These are phyloP conservation scores for Anser brachyrhynchus DNA, from an alignment of 2,113 vertebrate species.

Conservation along the genomic window DNA sequence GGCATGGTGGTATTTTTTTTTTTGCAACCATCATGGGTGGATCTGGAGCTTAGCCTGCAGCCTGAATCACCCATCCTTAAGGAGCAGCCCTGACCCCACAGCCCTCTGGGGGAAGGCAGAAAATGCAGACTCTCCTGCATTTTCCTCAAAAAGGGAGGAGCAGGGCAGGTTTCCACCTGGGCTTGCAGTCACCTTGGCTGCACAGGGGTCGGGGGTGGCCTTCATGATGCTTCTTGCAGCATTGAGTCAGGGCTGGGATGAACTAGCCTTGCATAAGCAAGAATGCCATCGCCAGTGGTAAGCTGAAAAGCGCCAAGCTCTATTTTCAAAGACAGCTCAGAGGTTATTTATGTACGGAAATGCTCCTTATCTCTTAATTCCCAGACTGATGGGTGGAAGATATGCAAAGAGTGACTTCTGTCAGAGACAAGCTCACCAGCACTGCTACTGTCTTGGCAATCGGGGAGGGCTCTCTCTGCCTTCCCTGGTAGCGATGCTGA, in stretches of 20 bases:
- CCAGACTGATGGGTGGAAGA: constrained; percentile 71
- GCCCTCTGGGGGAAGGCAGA: background rate
- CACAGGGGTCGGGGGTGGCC: constrained; percentile 38
- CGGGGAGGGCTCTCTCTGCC: constrained; percentile 26
- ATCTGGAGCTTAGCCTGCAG: background rate
- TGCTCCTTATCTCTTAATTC: constrained; percentile 68
- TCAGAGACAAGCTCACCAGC: constrained; percentile 50
- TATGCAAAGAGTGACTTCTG: constrained; percentile 69
- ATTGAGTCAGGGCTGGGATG: constrained; percentile 55
- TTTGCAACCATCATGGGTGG: background rate
- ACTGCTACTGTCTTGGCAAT: constrained; percentile 51
- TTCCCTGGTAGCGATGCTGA: constrained; percentile 63
- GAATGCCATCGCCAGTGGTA: constrained; percentile 29
- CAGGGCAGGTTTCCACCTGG: constrained; percentile 2
- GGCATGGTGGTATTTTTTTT: background rate
- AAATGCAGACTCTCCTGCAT: constrained; percentile 14
- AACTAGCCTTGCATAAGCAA: constrained; percentile 62
- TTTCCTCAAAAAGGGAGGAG: constrained; percentile 24
- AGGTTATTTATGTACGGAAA: constrained; percentile 71
- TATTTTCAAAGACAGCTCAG: constrained; percentile 70
- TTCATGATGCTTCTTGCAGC: constrained; percentile 7
- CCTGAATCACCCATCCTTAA: background rate
- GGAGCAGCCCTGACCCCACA: background rate
- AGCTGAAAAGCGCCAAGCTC: constrained; percentile 46
- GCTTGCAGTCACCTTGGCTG: constrained; percentile 25